Base-by-base conservation (phyloP, 2,113 vertebrate species). In the Cryptotis parvus region DNA sequence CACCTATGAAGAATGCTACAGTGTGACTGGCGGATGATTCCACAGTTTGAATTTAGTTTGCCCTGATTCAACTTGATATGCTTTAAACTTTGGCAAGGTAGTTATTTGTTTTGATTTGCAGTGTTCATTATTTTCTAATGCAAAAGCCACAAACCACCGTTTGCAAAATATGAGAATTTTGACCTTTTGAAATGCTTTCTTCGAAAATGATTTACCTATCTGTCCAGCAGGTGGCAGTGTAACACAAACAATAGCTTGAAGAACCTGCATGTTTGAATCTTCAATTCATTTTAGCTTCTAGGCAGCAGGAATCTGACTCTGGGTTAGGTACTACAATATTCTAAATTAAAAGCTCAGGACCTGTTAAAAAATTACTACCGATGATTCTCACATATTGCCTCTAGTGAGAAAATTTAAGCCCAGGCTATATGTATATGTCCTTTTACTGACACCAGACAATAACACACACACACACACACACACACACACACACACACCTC, bases 161-260 rank as follows among this genome's bases (percentile, higher is more conserved):
- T 93, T 89, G 37, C 29, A 77, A 66, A 84, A 91, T 78, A 18
- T 12, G 24, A 74, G 14, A 37, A 31, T 12, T 35, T 74, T 45
- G 8, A 22, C 61, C n/a, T 90, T 93, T 90, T 49, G 61, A 52
- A 31, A 31, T 12, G 1, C 0, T 78, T 15, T 55, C 41, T 65
- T 85, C 81, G 37, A 27, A 43, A 70, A 77, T 37, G 18, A 94
- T 95, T 90, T 65, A 58, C 41, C 2, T 14, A 68, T 73, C 0
- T 24, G 73, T 69, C 97, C 98, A 98, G 97, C 33, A 98, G 98
- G 92, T 98, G 98, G 98, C 91, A 94, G 89, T 95, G 1, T 27
- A 97, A 95, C 91, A 88, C 88, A 91, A 97, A 81, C 58, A 96
- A 96, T 95, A 89, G 72, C 41, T 65, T 9, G n/a, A 22, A 20